Evolutionary conservation across 2,888 invertebrate species (phyloP), one percentile per base, ranked within the genome.

Genomic region (Ophioninae sp.): DNA sequence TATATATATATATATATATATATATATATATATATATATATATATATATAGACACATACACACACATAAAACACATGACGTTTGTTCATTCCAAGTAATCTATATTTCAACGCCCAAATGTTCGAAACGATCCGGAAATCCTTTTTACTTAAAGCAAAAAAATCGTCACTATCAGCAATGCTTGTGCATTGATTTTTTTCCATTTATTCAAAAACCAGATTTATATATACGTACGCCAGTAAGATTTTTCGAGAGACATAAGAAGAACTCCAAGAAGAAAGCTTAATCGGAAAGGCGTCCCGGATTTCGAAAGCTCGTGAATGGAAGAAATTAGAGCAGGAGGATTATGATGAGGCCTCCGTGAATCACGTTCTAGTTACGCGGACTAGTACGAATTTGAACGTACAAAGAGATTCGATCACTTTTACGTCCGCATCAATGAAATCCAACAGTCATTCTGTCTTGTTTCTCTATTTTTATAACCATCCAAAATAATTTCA

Each of bases 311-410:
- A 78, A 86, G 76, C 74, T 71, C 72, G 82, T 89, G 90, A 90
- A 90, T 88, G 86, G 87, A 72, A 86, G 85, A 85, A 90, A 88
- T 89, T 88, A 88, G 87, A 84, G 76, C 84, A 87, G 86, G 84
- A 88, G 63, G 85, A 85, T 63, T 17, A 69, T 10, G 44, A 73
- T 10, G 84, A 83, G 71, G 85, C 51, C 79, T 73, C 76, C 74
- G 83, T 84, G 87, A 87, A 86, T 84, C 86, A 65, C 82, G 78
- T 79, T 63, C 74, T 76, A 74, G 65, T 81, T 73, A 68, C 72
- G 80, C 79, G 74, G 67, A 63, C 37, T 30, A 30, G 30, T 51
- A 39, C n/a, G 71, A 30, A 71, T 30, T 69, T 37, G 23, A 41
- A 80, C 30, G 68, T 8, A 63, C 39, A 72, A 51, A 30, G 22